These are phyloP conservation scores for Micromesistius poutassou DNA, from an alignment of 2,797 vertebrate species.

Conservation along the genomic window DNA sequence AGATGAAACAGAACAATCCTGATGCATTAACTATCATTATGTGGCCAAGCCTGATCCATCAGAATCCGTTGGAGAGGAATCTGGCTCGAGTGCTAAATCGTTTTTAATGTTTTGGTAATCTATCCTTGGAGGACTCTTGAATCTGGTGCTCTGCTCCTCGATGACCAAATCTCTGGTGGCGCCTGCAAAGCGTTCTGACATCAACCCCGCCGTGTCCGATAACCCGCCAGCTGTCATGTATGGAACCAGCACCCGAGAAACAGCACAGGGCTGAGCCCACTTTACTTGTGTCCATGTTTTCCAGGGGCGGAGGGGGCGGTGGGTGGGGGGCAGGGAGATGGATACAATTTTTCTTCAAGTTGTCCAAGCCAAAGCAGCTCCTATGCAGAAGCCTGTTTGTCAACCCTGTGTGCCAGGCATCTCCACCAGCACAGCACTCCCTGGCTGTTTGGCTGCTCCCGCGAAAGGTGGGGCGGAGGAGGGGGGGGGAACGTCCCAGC, in stretches of 20 bases:
- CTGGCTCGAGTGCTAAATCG: conserved; percentile 35
- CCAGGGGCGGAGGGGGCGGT: conserved; percentile 10
- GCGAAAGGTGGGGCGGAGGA: neutral
- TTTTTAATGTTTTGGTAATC: conserved; percentile 15
- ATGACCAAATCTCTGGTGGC: conserved; percentile 44
- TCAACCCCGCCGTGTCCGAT: conserved; percentile 38
- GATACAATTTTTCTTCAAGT: conserved; percentile 26
- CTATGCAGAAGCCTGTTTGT: conserved; percentile 36
- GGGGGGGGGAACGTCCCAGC: conserved; percentile 32
- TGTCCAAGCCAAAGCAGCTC: conserved; percentile 30
- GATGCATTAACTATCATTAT: conserved; percentile 70
- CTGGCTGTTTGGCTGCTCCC: conserved; percentile 42
- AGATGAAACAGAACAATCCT: conserved; percentile 62
- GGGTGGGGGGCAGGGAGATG: conserved; percentile 14
- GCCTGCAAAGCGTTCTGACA: conserved; percentile 40
- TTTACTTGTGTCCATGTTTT: too few relatives aligned
- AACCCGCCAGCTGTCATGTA: conserved; percentile 43
- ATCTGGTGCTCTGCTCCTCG: conserved; percentile 13
- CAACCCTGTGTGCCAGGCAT: conserved; percentile 39
- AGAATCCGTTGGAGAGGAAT: conserved; percentile 36
- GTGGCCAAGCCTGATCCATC: conserved; percentile 51
- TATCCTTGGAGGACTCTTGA: conserved; percentile 32
- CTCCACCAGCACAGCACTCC: conserved; percentile 40
- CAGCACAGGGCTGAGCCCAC: too few relatives aligned
- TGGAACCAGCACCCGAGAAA: conserved; percentile 28